Percentiles rank a stretch among this genome's conserved stretches.
Evolutionary conservation across 2,888 invertebrate species (phyloP).

Genomic region (Macrosiphum euphorbiae): DNA sequence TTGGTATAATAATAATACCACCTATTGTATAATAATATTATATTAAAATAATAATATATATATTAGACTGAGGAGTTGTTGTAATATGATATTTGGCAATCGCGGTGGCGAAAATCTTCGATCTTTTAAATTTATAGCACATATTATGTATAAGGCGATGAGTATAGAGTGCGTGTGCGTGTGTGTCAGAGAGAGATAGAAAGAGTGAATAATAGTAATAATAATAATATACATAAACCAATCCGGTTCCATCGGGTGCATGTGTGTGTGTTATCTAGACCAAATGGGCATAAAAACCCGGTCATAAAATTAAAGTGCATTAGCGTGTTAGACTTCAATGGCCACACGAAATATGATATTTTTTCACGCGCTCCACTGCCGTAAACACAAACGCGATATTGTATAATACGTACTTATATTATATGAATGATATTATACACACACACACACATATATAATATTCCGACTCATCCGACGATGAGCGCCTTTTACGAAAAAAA

Average conservation of each 20-base stretch:
- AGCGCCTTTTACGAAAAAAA: slow-evolving; percentile 3
- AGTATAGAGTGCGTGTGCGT: neutral
- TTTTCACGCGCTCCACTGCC: slow-evolving; percentile 41
- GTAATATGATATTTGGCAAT: neutral
- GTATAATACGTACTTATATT: neutral
- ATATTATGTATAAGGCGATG: neutral
- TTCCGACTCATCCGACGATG: neutral
- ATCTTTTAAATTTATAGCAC: neutral
- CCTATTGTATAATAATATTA: neutral
- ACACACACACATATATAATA: neutral
- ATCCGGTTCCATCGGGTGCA: slow-evolving; percentile 37
- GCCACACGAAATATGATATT: slow-evolving; percentile 63
- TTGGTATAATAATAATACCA: too few species aligned
- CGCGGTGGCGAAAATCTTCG: neutral
- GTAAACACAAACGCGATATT: slow-evolving; percentile 37
- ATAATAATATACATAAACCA: slow-evolving; percentile 3
- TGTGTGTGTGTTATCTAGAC: slow-evolving; percentile 48
- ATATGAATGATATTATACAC: neutral
- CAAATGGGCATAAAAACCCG: slow-evolving; percentile 60
- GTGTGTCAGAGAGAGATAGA: neutral
- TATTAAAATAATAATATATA: neutral
- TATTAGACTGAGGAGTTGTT: neutral
- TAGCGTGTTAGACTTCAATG: slow-evolving; percentile 54
- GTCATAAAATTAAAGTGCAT: slow-evolving; percentile 62
- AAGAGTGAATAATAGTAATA: neutral